phyloP scores from a whole-genome alignment of 1,140 invertebrate species.

The Babylonia areolata region DNA sequence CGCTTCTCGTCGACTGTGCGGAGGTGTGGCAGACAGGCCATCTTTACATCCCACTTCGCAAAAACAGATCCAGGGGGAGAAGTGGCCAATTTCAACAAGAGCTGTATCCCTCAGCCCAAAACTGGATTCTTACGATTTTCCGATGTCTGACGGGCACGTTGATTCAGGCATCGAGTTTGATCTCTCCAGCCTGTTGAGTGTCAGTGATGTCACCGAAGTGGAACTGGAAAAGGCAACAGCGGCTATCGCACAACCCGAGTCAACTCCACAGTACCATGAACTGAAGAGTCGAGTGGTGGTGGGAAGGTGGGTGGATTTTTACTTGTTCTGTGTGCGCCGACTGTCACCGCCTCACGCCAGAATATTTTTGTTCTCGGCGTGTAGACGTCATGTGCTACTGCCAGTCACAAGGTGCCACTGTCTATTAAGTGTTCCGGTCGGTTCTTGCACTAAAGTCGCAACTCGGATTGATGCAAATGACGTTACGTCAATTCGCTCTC shows the following conservation, averaged over 20 bases:
- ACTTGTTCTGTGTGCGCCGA: not conserved
- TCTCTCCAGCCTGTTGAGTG: slow-evolving; percentile 27
- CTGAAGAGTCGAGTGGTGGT: slow-evolving; percentile 38
- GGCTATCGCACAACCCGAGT: not conserved
- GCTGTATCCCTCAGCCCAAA: no score
- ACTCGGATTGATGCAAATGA: no score
- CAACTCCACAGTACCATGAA: slow-evolving; percentile 28
- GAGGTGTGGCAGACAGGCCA: not conserved
- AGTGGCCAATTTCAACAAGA: not conserved
- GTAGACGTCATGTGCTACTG: no score
- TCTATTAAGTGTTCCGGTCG: no score
- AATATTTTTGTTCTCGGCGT: no score
- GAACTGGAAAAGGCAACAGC: not conserved
- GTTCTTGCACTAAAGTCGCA: no score
- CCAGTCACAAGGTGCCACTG: no score
- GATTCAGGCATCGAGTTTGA: slow-evolving; percentile 41
- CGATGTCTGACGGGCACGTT: slow-evolving; percentile 26
- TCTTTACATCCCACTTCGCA: not conserved
- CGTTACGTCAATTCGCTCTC: no score
- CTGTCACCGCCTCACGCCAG: not conserved
- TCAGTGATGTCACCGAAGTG: slow-evolving; percentile 11
- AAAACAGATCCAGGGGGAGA: no score
- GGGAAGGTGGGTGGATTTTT: slow-evolving; percentile 29
- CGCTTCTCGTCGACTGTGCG: not conserved
- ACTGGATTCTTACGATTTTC: not conserved